Evolutionary conservation across 2,888 invertebrate genomes (phyloP).

Genomic region (Caenorhabditis doughertyi): DNA sequence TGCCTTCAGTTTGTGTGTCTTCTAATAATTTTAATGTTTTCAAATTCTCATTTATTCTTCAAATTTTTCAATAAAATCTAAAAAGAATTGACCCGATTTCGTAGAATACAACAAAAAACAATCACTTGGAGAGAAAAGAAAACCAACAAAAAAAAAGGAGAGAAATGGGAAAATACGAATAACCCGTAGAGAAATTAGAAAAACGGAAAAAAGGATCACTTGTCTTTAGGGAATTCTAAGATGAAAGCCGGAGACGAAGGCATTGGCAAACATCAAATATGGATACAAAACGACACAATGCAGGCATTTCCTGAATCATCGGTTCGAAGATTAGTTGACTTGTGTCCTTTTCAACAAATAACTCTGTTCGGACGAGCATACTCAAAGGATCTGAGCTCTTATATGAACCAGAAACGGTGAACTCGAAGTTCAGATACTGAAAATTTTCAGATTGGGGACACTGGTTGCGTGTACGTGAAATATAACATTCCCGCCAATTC

Average conservation of each 20-base stretch:
- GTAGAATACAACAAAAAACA: conserved; percentile 3
- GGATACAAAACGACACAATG: conserved; percentile 48
- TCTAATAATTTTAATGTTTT: conserved; percentile 14
- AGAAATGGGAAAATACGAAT: conserved; percentile 12
- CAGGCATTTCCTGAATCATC: conserved; percentile 44
- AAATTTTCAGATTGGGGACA: no score
- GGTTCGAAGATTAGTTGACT: conserved; percentile 57
- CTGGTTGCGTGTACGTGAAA: no score
- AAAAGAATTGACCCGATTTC: conserved; percentile 25
- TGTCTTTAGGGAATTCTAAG: conserved; percentile 41
- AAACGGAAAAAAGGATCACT: conserved; percentile 14
- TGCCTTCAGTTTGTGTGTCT: conserved; percentile 12
- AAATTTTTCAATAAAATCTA: conserved; percentile 17
- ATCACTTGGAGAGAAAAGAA: neutral
- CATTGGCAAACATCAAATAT: conserved; percentile 63
- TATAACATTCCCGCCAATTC: no score
- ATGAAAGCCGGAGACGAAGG: conserved; percentile 44
- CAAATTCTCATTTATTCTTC: conserved; percentile 2
- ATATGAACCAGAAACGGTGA: conserved; percentile 39
- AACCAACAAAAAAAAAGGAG: conserved; percentile 7
- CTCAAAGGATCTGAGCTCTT: conserved; percentile 12
- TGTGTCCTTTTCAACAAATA: conserved; percentile 39
- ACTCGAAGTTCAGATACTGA: conserved; percentile 53
- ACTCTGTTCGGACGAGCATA: conserved; percentile 56
- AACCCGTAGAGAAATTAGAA: conserved; percentile 20